Base-by-base conservation (phyloP, 2,113 vertebrate species). In the Anarhynchus alexandrinus region DNA sequence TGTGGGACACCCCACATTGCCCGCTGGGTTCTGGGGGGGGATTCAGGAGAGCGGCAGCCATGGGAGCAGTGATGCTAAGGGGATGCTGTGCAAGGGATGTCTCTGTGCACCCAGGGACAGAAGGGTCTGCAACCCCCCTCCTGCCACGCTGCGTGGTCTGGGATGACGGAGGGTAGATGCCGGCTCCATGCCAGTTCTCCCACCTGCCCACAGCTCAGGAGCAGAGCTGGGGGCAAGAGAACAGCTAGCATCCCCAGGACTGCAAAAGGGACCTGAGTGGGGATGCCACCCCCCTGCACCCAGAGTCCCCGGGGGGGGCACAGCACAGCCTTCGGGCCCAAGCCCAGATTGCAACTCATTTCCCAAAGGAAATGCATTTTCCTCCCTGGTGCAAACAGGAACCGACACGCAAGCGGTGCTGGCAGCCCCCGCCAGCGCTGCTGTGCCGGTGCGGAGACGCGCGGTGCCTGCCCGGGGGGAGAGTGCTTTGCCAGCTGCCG, bases 381-480 rank as follows among this genome's bases (percentile, higher is more conserved):
- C 79, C 85, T 92, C 65, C 71, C 59, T 3, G 3, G 23, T 57
- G 64, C 51, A 55, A 88, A 78, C 64, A 86, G 82, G 72, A 96
- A 22, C 38, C 16, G 13, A 81, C 72, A 86, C 6, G 80, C 1
- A 5, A 80, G 59, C 7, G 16, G 59, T 22, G 59, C 78, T 36
- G 76, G 51, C 51, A 92, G 76, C 26, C 55, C 59, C 72, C 14
- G 9, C 13, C 62, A 58, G 66, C 5, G 6, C 51, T 66, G 71
- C 45, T 51, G 49, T 58, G 80, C 65, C 38, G 17, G 32, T 27
- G 3, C 4, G 3, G 45, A 80, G 71, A 90, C 6, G 12, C 20
- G 9, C 2, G 14, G 69, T 59, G 52, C 82, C 52, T 0, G 1
- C 54, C 61, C 2, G 4, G 22, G 15, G 16, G 65, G 13, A 86